Conservation (phyloP, 2,113 vertebrate genomes). For the Agapornis roseicollis region DNA sequence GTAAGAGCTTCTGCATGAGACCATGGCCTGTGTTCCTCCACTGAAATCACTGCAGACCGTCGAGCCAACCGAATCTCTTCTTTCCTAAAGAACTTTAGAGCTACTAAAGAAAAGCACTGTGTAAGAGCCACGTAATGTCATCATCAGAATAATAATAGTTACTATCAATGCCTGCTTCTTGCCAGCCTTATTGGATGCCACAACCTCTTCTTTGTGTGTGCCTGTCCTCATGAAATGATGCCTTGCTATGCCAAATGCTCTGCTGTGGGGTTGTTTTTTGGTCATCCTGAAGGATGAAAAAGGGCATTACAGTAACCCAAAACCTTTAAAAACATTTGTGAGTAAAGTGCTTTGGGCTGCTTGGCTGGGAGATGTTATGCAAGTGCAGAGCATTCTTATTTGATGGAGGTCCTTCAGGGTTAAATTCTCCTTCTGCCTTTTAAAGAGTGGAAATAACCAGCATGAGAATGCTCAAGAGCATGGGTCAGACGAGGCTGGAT, state of each 20-base stretch:
- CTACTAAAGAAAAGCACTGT: constrained; percentile 45
- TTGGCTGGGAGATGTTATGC: neutral
- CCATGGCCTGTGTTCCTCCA: neutral
- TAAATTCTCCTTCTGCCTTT: constrained; percentile 30
- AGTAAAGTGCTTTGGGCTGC: neutral
- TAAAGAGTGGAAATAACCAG: constrained; percentile 32
- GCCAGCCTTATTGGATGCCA: constrained; percentile 2
- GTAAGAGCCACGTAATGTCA: neutral
- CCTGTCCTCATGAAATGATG: neutral
- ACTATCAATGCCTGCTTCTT: neutral
- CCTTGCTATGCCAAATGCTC: neutral
- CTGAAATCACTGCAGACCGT: neutral
- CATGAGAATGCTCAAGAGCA: neutral
- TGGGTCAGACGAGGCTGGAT: neutral
- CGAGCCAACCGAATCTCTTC: neutral
- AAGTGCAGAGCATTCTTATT: neutral
- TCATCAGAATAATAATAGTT: constrained; percentile 18
- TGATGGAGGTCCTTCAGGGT: constrained; percentile 29
- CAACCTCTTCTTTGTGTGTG: neutral
- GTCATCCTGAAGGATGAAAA: neutral
- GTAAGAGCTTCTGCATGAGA: neutral
- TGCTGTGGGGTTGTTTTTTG: neutral
- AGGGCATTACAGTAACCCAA: neutral
- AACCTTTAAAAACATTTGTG: neutral
- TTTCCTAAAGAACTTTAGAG: constrained; percentile 52